phyloP scores from a whole-genome alignment of 2,888 invertebrate genomes.

The Junonia oenone region DNA sequence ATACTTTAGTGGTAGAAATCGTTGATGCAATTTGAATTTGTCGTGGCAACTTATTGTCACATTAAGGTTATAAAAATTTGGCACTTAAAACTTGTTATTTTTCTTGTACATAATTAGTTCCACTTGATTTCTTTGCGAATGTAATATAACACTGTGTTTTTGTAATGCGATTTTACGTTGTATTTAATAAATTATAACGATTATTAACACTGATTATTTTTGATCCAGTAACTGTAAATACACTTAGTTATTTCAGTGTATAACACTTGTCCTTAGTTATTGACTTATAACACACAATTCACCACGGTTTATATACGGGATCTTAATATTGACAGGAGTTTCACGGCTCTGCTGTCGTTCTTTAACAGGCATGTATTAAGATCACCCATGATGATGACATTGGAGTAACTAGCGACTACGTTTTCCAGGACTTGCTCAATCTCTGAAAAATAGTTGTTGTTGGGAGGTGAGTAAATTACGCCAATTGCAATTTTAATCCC shows the following conservation, averaged over 20 bases:
- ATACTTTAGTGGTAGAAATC: neutral
- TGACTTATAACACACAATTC: neutral
- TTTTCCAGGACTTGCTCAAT: neutral
- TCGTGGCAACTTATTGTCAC: neutral
- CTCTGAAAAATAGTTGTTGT: neutral
- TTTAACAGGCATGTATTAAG: neutral
- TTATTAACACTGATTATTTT: neutral
- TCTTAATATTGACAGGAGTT: neutral
- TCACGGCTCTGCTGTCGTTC: neutral
- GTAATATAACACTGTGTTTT: neutral
- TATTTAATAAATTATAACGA: neutral
- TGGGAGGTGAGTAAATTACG: constrained; percentile 1
- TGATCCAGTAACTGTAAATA: neutral
- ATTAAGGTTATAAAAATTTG: neutral
- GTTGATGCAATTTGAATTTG: neutral
- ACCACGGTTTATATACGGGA: neutral
- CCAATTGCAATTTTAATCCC: neutral
- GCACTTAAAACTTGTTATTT: neutral
- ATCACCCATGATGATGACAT: neutral
- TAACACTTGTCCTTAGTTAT: neutral
- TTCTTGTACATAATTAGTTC: neutral
- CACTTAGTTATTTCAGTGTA: neutral
- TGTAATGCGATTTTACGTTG: neutral
- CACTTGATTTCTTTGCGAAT: neutral
- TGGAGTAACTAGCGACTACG: neutral